These are phyloP conservation scores for Habrosyne pyritoides DNA, from an alignment of 2,888 invertebrate genomes.

Conservation along the genomic window DNA sequence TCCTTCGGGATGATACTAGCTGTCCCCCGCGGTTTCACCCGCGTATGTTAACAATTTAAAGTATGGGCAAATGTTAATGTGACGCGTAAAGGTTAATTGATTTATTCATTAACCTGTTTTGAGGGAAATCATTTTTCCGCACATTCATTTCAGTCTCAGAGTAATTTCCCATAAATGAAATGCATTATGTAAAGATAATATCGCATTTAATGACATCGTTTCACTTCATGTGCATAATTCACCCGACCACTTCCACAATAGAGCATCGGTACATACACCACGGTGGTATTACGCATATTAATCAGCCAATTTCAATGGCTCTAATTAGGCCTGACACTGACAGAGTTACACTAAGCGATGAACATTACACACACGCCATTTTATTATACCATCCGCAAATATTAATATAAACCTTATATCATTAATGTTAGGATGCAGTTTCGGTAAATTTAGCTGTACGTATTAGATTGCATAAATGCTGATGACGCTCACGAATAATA, in stretches of 20 bases:
- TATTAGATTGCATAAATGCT: conserved; percentile 25
- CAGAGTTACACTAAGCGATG: conserved; percentile 73
- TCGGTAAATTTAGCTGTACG: conserved; percentile 7
- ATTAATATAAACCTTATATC: conserved; percentile 18
- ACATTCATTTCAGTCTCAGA: background rate
- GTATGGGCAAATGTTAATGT: too few species aligned
- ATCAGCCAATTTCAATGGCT: conserved; percentile 79
- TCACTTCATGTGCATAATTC: conserved; percentile 65
- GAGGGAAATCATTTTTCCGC: background rate
- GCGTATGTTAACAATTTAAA: too few species aligned
- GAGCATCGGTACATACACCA: conserved; percentile 67
- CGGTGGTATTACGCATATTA: conserved; percentile 72
- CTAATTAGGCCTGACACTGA: conserved; percentile 79
- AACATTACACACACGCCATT: conserved; percentile 44
- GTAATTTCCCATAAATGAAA: background rate
- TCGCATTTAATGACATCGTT: conserved; percentile 64
- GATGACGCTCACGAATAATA: conserved; percentile 43
- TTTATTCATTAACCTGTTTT: background rate
- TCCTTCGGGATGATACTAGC: too few species aligned
- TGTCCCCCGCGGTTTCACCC: too few species aligned
- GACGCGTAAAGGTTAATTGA: background rate
- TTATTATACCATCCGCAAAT: conserved; percentile 25
- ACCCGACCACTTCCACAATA: conserved; percentile 56
- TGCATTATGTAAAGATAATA: conserved; percentile 36
- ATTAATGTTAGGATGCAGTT: conserved; percentile 17